Percentiles rank a stretch among this genome's conserved stretches.
phyloP scores from a whole-genome alignment of 2,113 vertebrate genomes.

The Ramphastos sulfuratus region DNA sequence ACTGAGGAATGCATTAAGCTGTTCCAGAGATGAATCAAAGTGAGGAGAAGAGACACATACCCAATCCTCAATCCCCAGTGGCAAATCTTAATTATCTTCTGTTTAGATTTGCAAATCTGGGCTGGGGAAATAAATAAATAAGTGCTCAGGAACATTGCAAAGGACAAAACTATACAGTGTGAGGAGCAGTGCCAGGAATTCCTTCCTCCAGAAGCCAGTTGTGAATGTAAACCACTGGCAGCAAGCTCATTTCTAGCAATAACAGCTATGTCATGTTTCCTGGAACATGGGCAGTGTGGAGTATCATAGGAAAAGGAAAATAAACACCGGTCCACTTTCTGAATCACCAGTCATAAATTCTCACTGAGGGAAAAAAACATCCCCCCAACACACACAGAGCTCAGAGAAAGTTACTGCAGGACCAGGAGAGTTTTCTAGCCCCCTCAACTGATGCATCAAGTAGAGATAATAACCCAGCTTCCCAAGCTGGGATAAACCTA shows the following conservation, averaged over 20 bases:
- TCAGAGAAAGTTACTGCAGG: background rate
- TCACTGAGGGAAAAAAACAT: background rate
- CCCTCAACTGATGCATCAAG: background rate
- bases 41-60: background rate
- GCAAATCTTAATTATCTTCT: background rate
- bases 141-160: background rate
- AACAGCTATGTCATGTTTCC: conserved; percentile 59
- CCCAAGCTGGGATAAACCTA: background rate
- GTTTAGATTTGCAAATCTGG: background rate
- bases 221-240: conserved; percentile 33
- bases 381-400: background rate
- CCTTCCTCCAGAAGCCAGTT: conserved; percentile 15
- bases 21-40: background rate
- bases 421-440: background rate
- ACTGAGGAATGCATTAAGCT: fast-evolving
- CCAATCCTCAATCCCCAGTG: background rate
- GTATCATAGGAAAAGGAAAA: conserved; percentile 56
- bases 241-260: conserved; percentile 28
- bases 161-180: background rate
- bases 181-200: conserved; percentile 39
- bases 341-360: conserved; percentile 50
- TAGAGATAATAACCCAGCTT: background rate
- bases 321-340: conserved; percentile 8
- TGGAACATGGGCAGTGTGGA: conserved; percentile 48
- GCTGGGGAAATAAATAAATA: background rate